Conservation (phyloP, 2,888 invertebrate genomes). For the Chirona hameri region DNA sequence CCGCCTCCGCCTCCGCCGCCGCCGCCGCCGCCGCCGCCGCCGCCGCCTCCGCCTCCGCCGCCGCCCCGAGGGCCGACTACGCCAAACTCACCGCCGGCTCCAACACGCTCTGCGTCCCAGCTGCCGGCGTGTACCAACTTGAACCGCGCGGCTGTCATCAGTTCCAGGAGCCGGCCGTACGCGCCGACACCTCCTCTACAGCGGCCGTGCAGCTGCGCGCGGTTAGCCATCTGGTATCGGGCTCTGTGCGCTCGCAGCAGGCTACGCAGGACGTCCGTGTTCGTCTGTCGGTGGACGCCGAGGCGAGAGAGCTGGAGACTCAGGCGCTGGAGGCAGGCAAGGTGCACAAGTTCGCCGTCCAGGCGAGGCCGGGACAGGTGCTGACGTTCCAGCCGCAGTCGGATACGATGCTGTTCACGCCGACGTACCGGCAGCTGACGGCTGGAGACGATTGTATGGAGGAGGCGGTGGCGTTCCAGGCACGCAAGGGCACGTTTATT, state of each 20-base stretch:
- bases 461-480: conserved; percentile 60
- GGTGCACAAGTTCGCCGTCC: conserved; percentile 49
- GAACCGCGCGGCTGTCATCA: conserved; percentile 76
- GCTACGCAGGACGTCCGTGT: conserved; percentile 45
- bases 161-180: conserved; percentile 52
- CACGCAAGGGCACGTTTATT: conserved; percentile 64
- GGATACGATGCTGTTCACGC: conserved; percentile 66
- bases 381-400: conserved; percentile 63
- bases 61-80: no score
- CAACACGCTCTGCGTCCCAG: conserved; percentile 69
- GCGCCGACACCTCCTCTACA: conserved; percentile 50
- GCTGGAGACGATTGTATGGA: conserved; percentile 66
- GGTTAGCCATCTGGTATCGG: conserved; percentile 45
- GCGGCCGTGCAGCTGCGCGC: conserved; percentile 44
- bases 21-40: no score
- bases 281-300: conserved; percentile 40
- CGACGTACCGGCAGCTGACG: conserved; percentile 57
- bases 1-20: neutral
- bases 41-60: neutral
- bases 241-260: conserved; percentile 45
- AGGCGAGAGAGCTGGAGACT: conserved; percentile 33
- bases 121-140: conserved; percentile 64
- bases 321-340: conserved; percentile 33
- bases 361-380: conserved; percentile 51
- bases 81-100: conserved; percentile 53